Evolutionary conservation across 92 coral and sea anemone species (phyloP), one percentile per base, ranked within the genome.

Genomic region (Galaxea fascicularis): DNA sequence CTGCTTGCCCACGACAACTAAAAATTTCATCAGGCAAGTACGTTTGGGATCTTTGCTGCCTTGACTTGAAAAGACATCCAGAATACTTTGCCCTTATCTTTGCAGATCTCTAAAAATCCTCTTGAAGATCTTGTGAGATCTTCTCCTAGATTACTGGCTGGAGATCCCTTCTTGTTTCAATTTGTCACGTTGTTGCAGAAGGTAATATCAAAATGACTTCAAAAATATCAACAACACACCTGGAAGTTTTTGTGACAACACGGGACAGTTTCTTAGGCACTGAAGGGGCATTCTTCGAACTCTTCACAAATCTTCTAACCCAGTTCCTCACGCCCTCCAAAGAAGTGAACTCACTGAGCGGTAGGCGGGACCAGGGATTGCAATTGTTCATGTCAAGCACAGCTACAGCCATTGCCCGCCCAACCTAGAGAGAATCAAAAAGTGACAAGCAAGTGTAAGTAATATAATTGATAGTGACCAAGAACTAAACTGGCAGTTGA

Each of bases 311-410:
- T 51, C 99, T 84, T 65, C 77, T 75, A 15, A 97, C 98, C 98
- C 99, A 97, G 84, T 93, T 95, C 82, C 77, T 95, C 27, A 97
- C 98, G 9, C 99, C 97, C 15, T 97, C 98, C 62, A 93, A 64
- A 26, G 98, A 97, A 35, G 91, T 69, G 60, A 95, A 92, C 81
- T 95, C 98, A 71, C 98, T 95, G 49, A 84, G 89, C 0, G 99
- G 99, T 30, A 97, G 88, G 12, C 99, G 91, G 53, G 99, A 86
- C 99, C 99, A 95, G 16, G 99, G 99, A 51, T 97, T 97, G 25
- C 93, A 90, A 80, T 97, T 97, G 73, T 89, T 87, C 95, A 97
- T 95, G 75, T 97, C 99, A 11, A 95, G 87, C 13, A 89, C 94
- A 67, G 99, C 91, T n/a, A 97, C 88, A 58, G 97, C 99, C 14